Evolutionary conservation across 64 coral and sea anemone genomes (phyloP).

Genomic region (Catalaphyllia jardinei): DNA sequence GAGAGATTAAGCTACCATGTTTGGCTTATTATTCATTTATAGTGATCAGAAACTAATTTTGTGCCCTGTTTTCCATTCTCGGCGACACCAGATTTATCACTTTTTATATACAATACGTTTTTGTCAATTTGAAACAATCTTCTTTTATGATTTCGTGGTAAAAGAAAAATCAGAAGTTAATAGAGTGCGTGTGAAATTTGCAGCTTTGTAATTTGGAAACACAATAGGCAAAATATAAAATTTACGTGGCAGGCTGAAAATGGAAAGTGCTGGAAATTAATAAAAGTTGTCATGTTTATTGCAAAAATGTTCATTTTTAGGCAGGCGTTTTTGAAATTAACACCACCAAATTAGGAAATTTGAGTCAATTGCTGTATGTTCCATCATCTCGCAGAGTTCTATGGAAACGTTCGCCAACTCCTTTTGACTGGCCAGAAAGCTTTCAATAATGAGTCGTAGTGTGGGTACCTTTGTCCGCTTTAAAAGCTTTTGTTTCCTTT

Average conservation of each 20-base stretch:
- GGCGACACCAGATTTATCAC: not conserved
- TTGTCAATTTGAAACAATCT: slow-evolving; percentile 17
- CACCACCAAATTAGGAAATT: not conserved
- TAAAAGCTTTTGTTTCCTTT: slow-evolving; percentile 2
- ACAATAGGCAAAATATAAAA: not conserved
- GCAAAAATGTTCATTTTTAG: not conserved
- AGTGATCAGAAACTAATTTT: no score
- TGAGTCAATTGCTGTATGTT: not conserved
- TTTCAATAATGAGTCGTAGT: not conserved
- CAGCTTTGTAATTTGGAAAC: slow-evolving; percentile 2
- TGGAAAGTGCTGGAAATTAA: not conserved
- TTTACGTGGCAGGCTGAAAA: not conserved
- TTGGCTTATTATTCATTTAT: not conserved
- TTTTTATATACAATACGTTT: not conserved
- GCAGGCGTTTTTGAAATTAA: not conserved
- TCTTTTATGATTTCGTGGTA: not conserved
- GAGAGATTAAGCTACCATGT: not conserved
- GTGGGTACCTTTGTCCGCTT: not conserved
- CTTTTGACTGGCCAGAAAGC: not conserved
- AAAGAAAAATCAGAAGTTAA: slow-evolving; percentile 15
- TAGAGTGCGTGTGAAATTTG: slow-evolving; percentile 20
- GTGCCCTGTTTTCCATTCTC: no score
- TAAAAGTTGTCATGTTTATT: not conserved
- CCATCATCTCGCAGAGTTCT: not conserved
- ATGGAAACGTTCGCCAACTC: not conserved